These are phyloP conservation scores for Priocnemis perturbator DNA, from an alignment of 2,888 invertebrate species.

Conservation along the genomic window DNA sequence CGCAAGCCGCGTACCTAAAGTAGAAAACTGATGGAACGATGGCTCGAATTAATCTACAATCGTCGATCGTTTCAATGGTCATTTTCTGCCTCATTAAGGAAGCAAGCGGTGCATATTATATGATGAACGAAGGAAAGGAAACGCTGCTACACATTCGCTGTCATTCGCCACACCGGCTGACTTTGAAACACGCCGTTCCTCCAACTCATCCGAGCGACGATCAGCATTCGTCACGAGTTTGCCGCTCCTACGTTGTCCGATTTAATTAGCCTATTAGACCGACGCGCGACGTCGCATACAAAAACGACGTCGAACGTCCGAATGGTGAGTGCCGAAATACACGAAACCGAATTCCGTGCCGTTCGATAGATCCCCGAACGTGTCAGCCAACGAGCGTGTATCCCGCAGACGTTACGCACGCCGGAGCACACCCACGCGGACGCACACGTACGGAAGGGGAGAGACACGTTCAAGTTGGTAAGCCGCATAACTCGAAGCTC, in stretches of 20 bases:
- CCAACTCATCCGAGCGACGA: constrained; percentile 27
- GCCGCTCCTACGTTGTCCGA: constrained; percentile 44
- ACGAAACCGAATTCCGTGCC: neutral
- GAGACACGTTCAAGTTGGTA: constrained; percentile 70
- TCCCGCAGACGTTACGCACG: too few relatives aligned
- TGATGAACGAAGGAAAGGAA: too few relatives aligned
- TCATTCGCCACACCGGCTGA: too few relatives aligned
- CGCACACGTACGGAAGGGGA: constrained; percentile 1
- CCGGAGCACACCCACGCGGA: neutral
- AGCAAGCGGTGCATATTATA: too few relatives aligned
- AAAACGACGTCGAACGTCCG: constrained; percentile 1
- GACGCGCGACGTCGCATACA: constrained; percentile 27
- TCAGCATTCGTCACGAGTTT: constrained; percentile 50
- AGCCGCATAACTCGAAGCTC: constrained; percentile 68
- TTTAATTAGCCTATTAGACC: constrained; percentile 49
- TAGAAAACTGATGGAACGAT: too few relatives aligned
- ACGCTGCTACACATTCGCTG: too few relatives aligned
- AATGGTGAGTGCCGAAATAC: too few relatives aligned
- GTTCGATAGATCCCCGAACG: neutral
- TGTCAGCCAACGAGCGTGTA: neutral
- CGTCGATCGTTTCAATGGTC: too few relatives aligned
- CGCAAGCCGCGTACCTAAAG: too few relatives aligned
- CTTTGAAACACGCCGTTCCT: too few relatives aligned
- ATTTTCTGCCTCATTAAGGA: too few relatives aligned
- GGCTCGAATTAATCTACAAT: too few relatives aligned